phyloP scores from a whole-genome alignment of 1,140 invertebrate species.

The Leptinotarsa texana region DNA sequence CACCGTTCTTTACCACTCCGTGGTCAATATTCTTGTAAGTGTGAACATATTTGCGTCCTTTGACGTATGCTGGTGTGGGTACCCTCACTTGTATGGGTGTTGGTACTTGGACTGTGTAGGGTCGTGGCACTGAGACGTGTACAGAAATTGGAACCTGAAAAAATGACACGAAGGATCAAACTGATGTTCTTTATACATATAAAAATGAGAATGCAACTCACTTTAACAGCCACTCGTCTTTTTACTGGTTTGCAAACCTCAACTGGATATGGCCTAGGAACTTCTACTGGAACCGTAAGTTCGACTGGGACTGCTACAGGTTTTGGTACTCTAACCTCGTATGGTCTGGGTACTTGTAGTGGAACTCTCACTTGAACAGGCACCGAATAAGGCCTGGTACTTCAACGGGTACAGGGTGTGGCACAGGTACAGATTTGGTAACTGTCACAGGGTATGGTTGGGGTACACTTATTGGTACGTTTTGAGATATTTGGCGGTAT shows the following conservation, averaged over 20 bases:
- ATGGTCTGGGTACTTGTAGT: constrained; percentile 44
- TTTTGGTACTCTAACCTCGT: constrained; percentile 45
- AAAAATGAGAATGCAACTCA: not conserved
- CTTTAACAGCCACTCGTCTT: constrained; percentile 21
- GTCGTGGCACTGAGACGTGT: constrained; percentile 48
- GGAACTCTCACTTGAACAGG: constrained; percentile 39
- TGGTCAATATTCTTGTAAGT: not conserved
- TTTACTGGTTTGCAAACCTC: constrained; percentile 28
- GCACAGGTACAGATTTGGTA: constrained; percentile 38
- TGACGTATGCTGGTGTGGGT: constrained; percentile 30
- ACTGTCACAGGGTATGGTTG: constrained; percentile 53
- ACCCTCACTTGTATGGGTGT: constrained; percentile 46
- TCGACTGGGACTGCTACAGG: constrained; percentile 42
- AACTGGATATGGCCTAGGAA: constrained; percentile 37
- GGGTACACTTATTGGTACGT: constrained; percentile 49
- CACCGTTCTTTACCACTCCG: not conserved
- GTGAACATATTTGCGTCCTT: constrained; percentile 12
- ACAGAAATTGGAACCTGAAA: constrained; percentile 25
- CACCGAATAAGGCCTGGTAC: constrained; percentile 37
- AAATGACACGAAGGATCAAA: too few species aligned
- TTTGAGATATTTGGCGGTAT: constrained; percentile 38
- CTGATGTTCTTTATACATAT: too few species aligned
- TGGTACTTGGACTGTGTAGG: constrained; percentile 43
- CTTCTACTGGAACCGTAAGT: constrained; percentile 32
- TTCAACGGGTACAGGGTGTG: constrained; percentile 37